Evolutionary conservation across 2,888 invertebrate species (phyloP), one percentile per base, ranked within the genome.

Genomic region (Drosophila anomalata): DNA sequence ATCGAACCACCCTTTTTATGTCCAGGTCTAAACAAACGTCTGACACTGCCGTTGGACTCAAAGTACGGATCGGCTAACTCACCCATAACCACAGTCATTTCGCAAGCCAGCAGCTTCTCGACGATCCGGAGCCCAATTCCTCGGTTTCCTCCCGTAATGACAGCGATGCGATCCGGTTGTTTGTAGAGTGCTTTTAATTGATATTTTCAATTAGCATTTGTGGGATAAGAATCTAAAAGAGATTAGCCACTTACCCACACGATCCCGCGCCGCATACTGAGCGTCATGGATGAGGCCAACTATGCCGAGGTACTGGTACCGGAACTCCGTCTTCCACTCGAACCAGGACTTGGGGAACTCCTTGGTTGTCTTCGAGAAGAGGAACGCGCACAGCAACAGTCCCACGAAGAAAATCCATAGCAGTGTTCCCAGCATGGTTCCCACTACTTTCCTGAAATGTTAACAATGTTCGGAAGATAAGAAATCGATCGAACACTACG

Each of bases 81-180:
- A 95, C 95, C 95, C 83, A 95, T 93, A 68, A 96, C 92, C 50
- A 97, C 96, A 78, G 94, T 94, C 93, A 96, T 95, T 86, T 96
- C 95, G 83, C 95, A 95, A 89, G 95, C 93, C 53, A 97, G 91
- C 56, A 97, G 92, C 91, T 95, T 95, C 90, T 94, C 94, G 26
- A 96, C 94, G 20, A 97, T 94, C 92, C 95, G 94, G 22, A 94
- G 92, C 9, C 97, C 97, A 81, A 97, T 97, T 41, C 97, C 97
- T 78, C 96, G 93, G 61, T 96, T 95, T 2, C 97, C 97, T 48
- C 97, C 97, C 9, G 97, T 97, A 69, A 97, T 94, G 56, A 97
- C 94, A 67, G 96, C 97, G 61, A 96, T 92, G 92, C 94, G 94
- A 57, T 94, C 95, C 41, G 93, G 93, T 88, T 94, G 94, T 58